Conservation (phyloP, 2,888 invertebrate species). For the Boloria selene region DNA sequence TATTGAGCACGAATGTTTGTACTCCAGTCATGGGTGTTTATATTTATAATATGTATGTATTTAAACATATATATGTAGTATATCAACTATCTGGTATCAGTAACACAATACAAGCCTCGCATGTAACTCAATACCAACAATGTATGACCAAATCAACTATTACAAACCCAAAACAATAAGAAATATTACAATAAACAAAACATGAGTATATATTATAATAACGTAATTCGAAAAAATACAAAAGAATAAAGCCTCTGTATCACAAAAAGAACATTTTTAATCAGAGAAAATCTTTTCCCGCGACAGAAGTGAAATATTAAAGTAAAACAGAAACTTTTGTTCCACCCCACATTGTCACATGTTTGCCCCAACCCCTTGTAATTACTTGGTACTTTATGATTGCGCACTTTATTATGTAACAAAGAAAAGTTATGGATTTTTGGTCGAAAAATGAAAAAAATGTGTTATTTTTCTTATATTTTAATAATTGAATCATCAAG, state of each 20-base stretch:
- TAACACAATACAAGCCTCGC: too few species aligned
- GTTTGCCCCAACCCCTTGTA: constrained; percentile 50
- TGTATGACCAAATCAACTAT: too few species aligned
- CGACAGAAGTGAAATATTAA: constrained; percentile 74
- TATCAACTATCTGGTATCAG: too few species aligned
- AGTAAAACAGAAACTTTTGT: constrained; percentile 68
- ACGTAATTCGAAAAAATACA: constrained; percentile 35
- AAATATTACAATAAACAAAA: not conserved
- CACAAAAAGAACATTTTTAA: constrained; percentile 60
- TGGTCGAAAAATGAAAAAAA: constrained; percentile 22
- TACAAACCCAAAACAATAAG: too few species aligned
- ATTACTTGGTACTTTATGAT: constrained; percentile 63
- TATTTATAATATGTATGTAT: too few species aligned
- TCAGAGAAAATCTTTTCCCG: constrained; percentile 59
- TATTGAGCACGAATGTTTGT: too few species aligned
- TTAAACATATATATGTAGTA: too few species aligned
- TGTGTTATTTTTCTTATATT: not conserved
- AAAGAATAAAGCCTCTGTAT: constrained; percentile 45
- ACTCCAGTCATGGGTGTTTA: too few species aligned
- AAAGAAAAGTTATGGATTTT: constrained; percentile 21
- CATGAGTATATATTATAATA: constrained; percentile 24
- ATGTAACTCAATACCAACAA: too few species aligned
- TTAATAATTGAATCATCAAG: too few species aligned
- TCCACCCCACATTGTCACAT: constrained; percentile 54
- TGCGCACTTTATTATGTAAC: constrained; percentile 42